Base-by-base conservation (phyloP, 2,113 vertebrate species). In the Cephalopholis sonnerati region DNA sequence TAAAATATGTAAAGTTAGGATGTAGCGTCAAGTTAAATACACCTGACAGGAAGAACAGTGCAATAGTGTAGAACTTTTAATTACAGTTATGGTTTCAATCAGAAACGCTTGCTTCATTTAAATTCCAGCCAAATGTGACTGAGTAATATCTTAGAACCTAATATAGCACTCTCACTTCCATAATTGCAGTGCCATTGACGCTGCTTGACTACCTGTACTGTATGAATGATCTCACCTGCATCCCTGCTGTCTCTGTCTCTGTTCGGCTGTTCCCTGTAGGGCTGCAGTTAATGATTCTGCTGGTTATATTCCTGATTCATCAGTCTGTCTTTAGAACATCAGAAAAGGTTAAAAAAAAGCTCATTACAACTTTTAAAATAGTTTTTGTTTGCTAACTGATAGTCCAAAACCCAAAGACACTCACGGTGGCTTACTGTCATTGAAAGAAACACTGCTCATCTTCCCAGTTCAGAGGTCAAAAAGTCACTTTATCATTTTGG, bases 61-160 rank as follows among this genome's bases (percentile, higher is more conserved):
- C 4, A 50, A 44, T 17, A 24, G 32, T 58, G 20, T 24, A 22
- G 8, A 24, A 1, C 39, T 65, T 69, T 59, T 44, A 76, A 75
- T 75, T 58, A 41, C 41, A 54, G 50, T 46, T 5, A 63, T 22
- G 39, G 36, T 68, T 74, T 84, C 41, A 64, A 44, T 75, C 39
- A 71, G 27, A 29, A 58, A 25, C 10, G 16, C 6, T 48, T 72
- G 27, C 55, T 74, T 66, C 59, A 41, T 61, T 67, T 58, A 44
- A 83, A 57, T 61, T 62, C 51, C 72, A 51, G 78, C 22, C 64
- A 79, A 61, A 62, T 10, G 13, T 82, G 62, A 46, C 71, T 57
- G 74, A 44, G 18, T 50, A 51, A 67, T 17, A 44, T 54, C 39
- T 39, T 16, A 13, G 44, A 68, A 24, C 44, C 17, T 29, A 22